These are phyloP conservation scores for Enteromius fasciolatus DNA, from an alignment of 2,797 vertebrate species.

Conservation along the genomic window DNA sequence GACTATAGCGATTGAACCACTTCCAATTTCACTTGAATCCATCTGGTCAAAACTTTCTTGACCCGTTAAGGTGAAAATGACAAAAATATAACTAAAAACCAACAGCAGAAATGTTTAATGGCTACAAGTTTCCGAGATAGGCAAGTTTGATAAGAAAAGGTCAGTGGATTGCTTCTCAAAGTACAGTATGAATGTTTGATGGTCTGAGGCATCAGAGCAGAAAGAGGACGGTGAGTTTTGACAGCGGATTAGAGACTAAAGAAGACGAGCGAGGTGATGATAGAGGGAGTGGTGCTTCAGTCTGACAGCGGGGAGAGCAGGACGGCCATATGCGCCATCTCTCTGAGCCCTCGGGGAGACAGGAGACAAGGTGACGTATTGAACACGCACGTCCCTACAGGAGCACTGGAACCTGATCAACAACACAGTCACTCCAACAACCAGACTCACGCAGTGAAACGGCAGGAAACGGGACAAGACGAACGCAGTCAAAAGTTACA, in stretches of 20 bases:
- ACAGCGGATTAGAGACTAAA: conserved; percentile 56
- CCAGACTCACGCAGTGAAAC: conserved; percentile 8
- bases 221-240: conserved; percentile 50
- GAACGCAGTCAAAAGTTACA: conserved; percentile 28
- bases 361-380: conserved; percentile 61
- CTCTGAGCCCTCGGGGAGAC: conserved; percentile 59
- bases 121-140: neutral
- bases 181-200: conserved; percentile 43
- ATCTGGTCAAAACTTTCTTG: no score
- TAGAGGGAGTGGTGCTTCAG: conserved; percentile 35
- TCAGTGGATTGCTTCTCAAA: conserved; percentile 49
- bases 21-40: neutral
- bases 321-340: conserved; percentile 63
- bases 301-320: conserved; percentile 59
- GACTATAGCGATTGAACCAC: neutral
- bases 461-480: conserved; percentile 16
- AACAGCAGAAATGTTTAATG: neutral
- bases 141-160: conserved; percentile 40
- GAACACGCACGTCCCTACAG: conserved; percentile 54
- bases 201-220: conserved; percentile 30
- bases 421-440: conserved; percentile 32
- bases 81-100: neutral
- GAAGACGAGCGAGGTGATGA: conserved; percentile 46
- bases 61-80: no score
- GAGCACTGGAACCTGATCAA: conserved; percentile 60